Percentiles rank a stretch among this genome's conserved stretches.
Conservation (phyloP, 2,888 invertebrate genomes). For the Cheilosia soror region DNA sequence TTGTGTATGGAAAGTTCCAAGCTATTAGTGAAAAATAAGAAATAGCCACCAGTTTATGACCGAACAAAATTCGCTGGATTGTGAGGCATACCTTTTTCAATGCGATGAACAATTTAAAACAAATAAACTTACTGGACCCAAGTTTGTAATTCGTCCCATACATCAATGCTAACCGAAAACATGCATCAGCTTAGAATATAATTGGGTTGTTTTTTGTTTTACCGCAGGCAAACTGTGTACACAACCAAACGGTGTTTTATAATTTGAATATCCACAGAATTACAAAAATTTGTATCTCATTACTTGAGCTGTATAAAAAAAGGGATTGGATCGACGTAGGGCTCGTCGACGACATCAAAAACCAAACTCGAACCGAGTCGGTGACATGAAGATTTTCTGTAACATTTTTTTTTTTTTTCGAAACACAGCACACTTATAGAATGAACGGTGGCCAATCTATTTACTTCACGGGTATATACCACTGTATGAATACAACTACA, state of each 20-base stretch:
- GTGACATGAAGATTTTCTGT: slow-evolving; percentile 63
- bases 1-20: too few relatives aligned
- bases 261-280: slow-evolving; percentile 58
- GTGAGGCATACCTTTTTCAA: too few relatives aligned
- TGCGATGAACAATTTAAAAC: too few relatives aligned
- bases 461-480: slow-evolving; percentile 26
- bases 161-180: slow-evolving; percentile 63
- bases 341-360: slow-evolving; percentile 28
- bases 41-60: too few relatives aligned
- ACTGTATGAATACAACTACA: slow-evolving; percentile 18
- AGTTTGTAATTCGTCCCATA: neutral
- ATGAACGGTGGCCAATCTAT: slow-evolving; percentile 43
- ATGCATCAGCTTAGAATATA: slow-evolving; percentile 53
- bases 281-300: slow-evolving; percentile 71
- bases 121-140: neutral
- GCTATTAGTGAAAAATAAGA: too few relatives aligned
- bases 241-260: slow-evolving; percentile 50
- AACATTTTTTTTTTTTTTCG: neutral
- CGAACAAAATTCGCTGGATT: too few relatives aligned
- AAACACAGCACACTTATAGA: slow-evolving; percentile 27
- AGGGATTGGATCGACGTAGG: slow-evolving; percentile 39
- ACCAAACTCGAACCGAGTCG: slow-evolving; percentile 31
- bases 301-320: slow-evolving; percentile 44
- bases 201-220: slow-evolving; percentile 59
- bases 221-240: slow-evolving; percentile 46